A percentile compares a stretch with the other conserved stretches of the same genome.
Evolutionary conservation across 2,797 vertebrate species (phyloP).

Genomic region (Pempheris klunzingeri): DNA sequence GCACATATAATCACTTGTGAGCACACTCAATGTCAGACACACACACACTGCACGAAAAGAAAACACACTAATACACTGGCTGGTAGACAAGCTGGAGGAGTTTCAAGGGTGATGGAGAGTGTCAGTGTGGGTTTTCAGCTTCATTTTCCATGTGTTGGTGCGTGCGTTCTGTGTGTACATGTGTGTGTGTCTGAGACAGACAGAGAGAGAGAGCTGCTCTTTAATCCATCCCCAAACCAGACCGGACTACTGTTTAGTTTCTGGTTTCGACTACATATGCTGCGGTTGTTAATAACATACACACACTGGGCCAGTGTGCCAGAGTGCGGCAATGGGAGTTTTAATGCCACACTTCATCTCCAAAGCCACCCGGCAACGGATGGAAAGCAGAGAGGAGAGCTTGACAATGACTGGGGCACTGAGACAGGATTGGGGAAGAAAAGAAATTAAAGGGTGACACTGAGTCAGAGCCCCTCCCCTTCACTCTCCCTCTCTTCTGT

Average conservation of each 20-base stretch:
- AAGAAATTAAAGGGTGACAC: constrained; percentile 57
- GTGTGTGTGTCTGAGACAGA: constrained; percentile 12
- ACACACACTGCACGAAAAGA: constrained; percentile 37
- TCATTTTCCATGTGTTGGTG: constrained; percentile 40
- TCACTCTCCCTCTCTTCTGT: constrained; percentile 15
- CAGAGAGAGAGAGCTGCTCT: constrained; percentile 52
- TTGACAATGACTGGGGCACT: constrained; percentile 53
- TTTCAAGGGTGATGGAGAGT: constrained; percentile 76
- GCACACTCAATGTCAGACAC: constrained; percentile 44
- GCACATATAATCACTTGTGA: constrained; percentile 44
- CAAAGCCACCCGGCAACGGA: constrained; percentile 54
- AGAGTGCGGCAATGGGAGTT: constrained; percentile 45
- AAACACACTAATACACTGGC: constrained; percentile 70
- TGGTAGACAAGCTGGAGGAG: constrained; percentile 78
- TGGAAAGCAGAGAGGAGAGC: constrained; percentile 53
- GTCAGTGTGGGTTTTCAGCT: constrained; percentile 63
- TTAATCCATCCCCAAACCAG: constrained; percentile 72
- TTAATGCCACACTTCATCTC: constrained; percentile 71
- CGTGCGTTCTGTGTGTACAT: constrained; percentile 16
- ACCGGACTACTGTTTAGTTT: constrained; percentile 61
- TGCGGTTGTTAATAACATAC: constrained; percentile 54
- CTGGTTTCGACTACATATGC: constrained; percentile 62
- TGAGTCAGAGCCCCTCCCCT: constrained; percentile 26
- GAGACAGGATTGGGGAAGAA: constrained; percentile 52
- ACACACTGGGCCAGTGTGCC: constrained; percentile 50